Evolutionary conservation across 2,888 invertebrate genomes (phyloP).

Genomic region (Eupithecia insigniata): DNA sequence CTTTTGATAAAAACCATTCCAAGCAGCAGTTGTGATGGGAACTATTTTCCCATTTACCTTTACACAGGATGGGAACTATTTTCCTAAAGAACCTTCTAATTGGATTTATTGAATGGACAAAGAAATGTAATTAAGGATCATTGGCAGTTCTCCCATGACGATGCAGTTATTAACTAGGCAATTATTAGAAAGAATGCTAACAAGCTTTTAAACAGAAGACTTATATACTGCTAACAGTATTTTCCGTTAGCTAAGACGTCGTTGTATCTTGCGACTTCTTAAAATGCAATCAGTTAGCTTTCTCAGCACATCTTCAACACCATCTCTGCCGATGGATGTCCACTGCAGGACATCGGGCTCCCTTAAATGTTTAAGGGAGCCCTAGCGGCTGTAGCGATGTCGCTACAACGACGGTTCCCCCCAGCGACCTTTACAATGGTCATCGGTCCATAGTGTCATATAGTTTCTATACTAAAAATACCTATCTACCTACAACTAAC

Average conservation of each 20-base stretch:
- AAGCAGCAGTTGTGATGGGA: not conserved
- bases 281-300: no score
- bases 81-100: not conserved
- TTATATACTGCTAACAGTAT: not conserved
- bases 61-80: constrained; percentile 4
- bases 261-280: no score
- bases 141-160: constrained; percentile 1
- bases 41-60: not conserved
- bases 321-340: no score
- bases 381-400: no score
- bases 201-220: not conserved
- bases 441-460: no score
- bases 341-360: no score
- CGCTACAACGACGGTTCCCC: no score
- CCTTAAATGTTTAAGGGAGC: no score
- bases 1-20: constrained; percentile 1
- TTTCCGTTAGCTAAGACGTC: not conserved
- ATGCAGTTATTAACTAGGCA: not conserved
- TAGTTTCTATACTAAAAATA: no score
- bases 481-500: no score
- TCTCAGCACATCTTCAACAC: no score
- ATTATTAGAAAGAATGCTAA: not conserved
- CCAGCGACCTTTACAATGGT: no score
- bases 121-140: constrained; percentile 6
- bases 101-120: constrained; percentile 6